Conservation (phyloP, 2,888 invertebrate genomes). For the Nipponacmea schrenckii region DNA sequence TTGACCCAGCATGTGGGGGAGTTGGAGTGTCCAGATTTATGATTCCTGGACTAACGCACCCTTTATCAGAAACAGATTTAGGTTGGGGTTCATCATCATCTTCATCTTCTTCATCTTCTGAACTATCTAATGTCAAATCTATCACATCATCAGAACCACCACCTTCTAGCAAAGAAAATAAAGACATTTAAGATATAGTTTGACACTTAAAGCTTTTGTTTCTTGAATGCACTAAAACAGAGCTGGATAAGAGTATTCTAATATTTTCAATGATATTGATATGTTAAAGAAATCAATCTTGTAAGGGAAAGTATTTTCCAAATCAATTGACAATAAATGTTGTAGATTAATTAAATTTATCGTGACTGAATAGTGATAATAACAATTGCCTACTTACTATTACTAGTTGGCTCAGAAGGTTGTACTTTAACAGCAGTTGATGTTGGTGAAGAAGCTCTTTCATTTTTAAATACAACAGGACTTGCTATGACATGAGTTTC, state of each 20-base stretch:
- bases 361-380: background rate
- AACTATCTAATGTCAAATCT: slow-evolving; percentile 59
- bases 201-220: too few species aligned
- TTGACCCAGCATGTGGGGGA: slow-evolving; percentile 24
- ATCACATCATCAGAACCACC: slow-evolving; percentile 49
- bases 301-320: background rate
- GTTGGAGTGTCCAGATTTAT: slow-evolving; percentile 48
- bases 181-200: too few species aligned
- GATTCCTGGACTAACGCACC: slow-evolving; percentile 52
- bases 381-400: background rate
- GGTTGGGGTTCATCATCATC: slow-evolving; percentile 25
- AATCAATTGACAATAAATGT: background rate
- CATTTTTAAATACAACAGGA: slow-evolving; percentile 37
- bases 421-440: background rate
- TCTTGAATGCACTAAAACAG: too few species aligned
- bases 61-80: slow-evolving; percentile 28
- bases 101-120: slow-evolving; percentile 58
- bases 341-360: background rate
- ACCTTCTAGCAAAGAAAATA: slow-evolving; percentile 29
- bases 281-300: too few species aligned
- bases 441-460: slow-evolving; percentile 15
- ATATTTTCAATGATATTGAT: too few species aligned
- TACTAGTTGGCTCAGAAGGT: background rate
- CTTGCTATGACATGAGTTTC: slow-evolving; percentile 51
- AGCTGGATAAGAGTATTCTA: too few species aligned